Evolutionary conservation across 2,113 vertebrate species (phyloP).

Genomic region (Atractosteus spatula): DNA sequence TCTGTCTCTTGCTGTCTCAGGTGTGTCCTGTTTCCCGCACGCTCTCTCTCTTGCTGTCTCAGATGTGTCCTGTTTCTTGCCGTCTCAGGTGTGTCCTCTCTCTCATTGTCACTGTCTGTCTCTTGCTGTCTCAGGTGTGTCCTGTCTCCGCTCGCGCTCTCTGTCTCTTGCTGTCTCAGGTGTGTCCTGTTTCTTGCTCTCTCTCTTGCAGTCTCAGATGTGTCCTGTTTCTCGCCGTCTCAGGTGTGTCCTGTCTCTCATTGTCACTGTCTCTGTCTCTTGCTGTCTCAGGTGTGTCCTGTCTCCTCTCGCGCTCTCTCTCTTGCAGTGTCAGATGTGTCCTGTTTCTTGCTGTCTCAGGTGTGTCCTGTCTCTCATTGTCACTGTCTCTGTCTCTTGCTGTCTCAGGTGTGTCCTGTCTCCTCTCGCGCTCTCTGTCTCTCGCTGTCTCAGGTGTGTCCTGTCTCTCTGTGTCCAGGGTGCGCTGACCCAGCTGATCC

Average conservation of each 20-base stretch:
- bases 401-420: neutral
- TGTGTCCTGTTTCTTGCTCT: too few species aligned
- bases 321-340: neutral
- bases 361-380: too few species aligned
- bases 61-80: neutral
- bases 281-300: too few species aligned
- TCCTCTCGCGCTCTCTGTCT: too few species aligned
- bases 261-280: too few species aligned
- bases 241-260: too few species aligned
- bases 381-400: neutral
- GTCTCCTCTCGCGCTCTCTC: too few species aligned
- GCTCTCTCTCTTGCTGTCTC: neutral
- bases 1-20: neutral
- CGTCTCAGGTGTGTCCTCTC: neutral
- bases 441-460: too few species aligned
- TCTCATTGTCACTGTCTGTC: neutral
- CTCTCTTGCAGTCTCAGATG: neutral
- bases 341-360: too few species aligned
- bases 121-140: neutral
- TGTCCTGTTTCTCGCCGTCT: neutral
- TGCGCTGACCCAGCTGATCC: constrained; percentile 87
- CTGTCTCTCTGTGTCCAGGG: constrained; percentile 57
- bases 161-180: neutral
- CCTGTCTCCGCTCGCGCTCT: too few species aligned
- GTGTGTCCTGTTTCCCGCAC: too few species aligned